Percentiles rank a stretch among this genome's conserved stretches.
Evolutionary conservation across 2,888 invertebrate genomes (phyloP).

Genomic region (Hydraecia micacea): DNA sequence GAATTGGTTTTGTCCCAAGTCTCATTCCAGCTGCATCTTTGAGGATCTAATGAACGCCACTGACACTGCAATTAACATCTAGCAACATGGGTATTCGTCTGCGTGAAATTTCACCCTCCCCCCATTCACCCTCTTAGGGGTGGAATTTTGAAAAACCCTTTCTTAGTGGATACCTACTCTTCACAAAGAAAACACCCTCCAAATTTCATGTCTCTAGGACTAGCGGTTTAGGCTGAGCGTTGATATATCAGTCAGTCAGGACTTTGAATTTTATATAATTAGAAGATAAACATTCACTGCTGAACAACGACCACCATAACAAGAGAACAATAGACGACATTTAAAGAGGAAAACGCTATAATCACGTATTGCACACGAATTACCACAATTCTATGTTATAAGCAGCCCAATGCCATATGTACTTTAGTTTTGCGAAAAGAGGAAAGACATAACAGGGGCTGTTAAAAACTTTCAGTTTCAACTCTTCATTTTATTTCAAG

Average conservation of each 20-base stretch:
- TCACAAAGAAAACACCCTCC: no score
- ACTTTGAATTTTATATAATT: no score
- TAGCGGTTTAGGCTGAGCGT: no score
- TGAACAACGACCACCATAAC: neutral
- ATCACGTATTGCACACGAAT: slow-evolving; percentile 31
- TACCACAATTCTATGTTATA: neutral
- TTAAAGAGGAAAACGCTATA: neutral
- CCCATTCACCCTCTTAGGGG: no score
- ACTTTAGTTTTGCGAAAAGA: neutral
- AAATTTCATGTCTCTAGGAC: no score
- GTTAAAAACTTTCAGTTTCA: neutral
- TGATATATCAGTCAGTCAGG: no score
- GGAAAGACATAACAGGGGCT: neutral
- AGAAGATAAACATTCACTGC: no score
- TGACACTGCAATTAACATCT: neutral
- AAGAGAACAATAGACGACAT: neutral
- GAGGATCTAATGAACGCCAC: neutral
- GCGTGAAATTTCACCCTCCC: no score
- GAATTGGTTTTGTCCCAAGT: neutral
- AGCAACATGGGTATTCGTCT: no score
- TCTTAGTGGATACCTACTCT: no score
- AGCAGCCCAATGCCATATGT: neutral
- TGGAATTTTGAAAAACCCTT: no score
- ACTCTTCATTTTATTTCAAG: no score
- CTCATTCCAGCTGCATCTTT: neutral